Evolutionary conservation across 2,888 invertebrate genomes (phyloP).

Genomic region (Malachius bipustulatus): DNA sequence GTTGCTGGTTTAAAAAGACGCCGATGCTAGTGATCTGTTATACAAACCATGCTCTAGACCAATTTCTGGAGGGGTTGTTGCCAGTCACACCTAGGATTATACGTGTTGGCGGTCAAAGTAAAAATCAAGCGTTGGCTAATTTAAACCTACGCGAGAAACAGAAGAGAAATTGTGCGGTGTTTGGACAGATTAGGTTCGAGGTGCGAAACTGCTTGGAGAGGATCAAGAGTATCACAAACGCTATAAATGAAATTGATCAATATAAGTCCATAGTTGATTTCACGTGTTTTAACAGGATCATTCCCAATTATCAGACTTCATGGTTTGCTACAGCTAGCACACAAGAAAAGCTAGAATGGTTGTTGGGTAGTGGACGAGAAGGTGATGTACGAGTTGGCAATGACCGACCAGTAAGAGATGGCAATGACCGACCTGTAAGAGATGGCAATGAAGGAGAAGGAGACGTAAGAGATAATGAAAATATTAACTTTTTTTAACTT

Average conservation of each 20-base stretch:
- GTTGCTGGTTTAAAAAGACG: slow-evolving; percentile 32
- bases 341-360: slow-evolving; percentile 22
- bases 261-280: slow-evolving; percentile 30
- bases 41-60: slow-evolving; percentile 80
- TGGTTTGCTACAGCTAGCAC: slow-evolving; percentile 30
- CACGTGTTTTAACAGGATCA: slow-evolving; percentile 21
- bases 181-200: slow-evolving; percentile 11
- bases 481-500: no score
- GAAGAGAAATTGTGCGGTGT: slow-evolving; percentile 11
- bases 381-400: no score
- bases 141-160: slow-evolving; percentile 36
- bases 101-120: slow-evolving; percentile 58
- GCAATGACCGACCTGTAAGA: no score
- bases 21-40: slow-evolving; percentile 70
- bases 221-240: slow-evolving; percentile 13
- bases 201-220: slow-evolving; percentile 13
- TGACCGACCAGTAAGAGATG: no score
- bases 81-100: slow-evolving; percentile 47
- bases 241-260: slow-evolving; percentile 25
- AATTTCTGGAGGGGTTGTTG: slow-evolving; percentile 63
- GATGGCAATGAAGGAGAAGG: no score
- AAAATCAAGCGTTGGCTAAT: slow-evolving; percentile 42
- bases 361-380: no score
- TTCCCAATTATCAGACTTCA: slow-evolving; percentile 25
- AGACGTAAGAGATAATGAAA: no score